Evolutionary conservation across 2,888 invertebrate genomes (phyloP), one percentile per base, ranked within the genome.

Genomic region (Cremastinae sp.): DNA sequence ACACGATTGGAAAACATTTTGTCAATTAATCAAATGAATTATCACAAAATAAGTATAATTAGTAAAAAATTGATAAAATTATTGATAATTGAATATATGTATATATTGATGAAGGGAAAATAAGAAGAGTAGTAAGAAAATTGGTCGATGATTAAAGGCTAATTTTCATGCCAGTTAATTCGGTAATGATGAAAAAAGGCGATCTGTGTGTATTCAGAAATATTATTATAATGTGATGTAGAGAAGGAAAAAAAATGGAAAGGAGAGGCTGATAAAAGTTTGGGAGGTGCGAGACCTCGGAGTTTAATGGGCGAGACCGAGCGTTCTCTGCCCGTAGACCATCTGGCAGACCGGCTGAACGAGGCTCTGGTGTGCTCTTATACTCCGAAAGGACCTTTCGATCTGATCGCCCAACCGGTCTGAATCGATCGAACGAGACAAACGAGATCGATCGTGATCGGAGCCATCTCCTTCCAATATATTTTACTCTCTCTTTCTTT

Each of bases 261-360:
- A 59, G 43, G 12, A 59, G 12, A 9, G 41, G 43, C 51, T 28
- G 70, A 55, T 62, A 62, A 62, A 53, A 71, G 70, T 56, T 47
- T 10, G 2, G 28, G 37, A 56, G 68, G 68, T 73, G 69, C 73
- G 59, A 53, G 49, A 41, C 28, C 45, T 74, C 70, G 68, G 71
- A 74, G 76, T 81, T 87, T 28, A 87, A 86, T 85, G 82, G 84
- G 72, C 70, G 75, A 71, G 72, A 72, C 65, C 79, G 77, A 51
- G 62, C 79, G 81, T 80, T 74, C 2, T 2, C 75, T 78, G 82
- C 84, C 84, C 82, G 84, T 86, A 85, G 83, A 83, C 89, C 89
- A 89, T 89, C 88, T 89, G 89, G 86, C 84, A 85, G 41, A 43
- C 83, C 81, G 76, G 62, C 49, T 41, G 64, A 47, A 51, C 55